These are phyloP conservation scores for Turritopsis dohrnii DNA, from an alignment of 30 jellyfish, hydroid and myxozoan genomes.

Conservation along the genomic window DNA sequence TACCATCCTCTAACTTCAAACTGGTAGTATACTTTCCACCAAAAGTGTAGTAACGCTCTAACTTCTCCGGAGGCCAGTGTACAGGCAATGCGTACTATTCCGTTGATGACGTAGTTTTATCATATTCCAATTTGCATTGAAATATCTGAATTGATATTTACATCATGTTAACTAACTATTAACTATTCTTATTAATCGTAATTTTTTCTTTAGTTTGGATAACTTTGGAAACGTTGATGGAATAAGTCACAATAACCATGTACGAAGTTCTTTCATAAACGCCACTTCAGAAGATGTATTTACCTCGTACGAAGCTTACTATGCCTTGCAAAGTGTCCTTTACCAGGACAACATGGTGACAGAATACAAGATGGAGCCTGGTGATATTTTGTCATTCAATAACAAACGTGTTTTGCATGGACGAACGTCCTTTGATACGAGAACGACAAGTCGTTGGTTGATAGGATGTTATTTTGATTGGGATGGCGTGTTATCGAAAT, in stretches of 20 bases:
- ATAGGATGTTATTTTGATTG: conserved; percentile 68
- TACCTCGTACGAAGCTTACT: conserved; percentile 50
- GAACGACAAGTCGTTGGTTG: conserved; percentile 40
- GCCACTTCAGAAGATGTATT: conserved; percentile 63
- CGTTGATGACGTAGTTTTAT: too few relatives aligned
- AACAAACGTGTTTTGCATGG: conserved; percentile 72
- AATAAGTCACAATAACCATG: conserved; percentile 52
- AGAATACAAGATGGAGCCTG: conserved; percentile 33
- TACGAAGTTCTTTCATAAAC: conserved; percentile 59
- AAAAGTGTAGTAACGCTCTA: too few relatives aligned
- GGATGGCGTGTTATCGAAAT: conserved; percentile 45
- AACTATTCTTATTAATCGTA: too few relatives aligned
- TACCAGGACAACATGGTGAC: conserved; percentile 31
- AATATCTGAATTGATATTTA: too few relatives aligned
- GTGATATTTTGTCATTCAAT: conserved; percentile 56
- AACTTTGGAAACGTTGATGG: conserved; percentile 46
- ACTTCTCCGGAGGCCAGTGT: too few relatives aligned
- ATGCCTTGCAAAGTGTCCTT: conserved; percentile 22
- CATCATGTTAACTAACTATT: too few relatives aligned
- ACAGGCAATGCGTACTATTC: too few relatives aligned
- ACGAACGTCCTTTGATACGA: conserved; percentile 43
- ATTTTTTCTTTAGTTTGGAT: conserved; percentile 35
- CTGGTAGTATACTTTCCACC: too few relatives aligned
- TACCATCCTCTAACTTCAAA: too few relatives aligned
- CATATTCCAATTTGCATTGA: too few relatives aligned